A percentile compares a stretch with the other conserved stretches of the same genome.
Conservation (phyloP, 2,113 vertebrate species). For the Oryzias javanicus region DNA sequence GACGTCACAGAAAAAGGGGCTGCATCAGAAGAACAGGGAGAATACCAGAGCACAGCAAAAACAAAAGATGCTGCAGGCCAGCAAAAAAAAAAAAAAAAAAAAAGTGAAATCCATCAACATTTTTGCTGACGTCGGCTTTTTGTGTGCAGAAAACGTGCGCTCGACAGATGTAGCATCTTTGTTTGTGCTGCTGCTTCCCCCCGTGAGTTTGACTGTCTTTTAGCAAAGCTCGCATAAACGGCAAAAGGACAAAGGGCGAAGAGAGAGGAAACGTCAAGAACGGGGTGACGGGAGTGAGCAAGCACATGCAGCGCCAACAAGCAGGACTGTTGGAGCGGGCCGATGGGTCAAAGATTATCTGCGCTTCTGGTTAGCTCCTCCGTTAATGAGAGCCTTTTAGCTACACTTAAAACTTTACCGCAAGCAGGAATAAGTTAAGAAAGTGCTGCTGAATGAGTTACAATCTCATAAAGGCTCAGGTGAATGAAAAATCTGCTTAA, state of each 20-base stretch:
- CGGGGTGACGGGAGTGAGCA: conserved; percentile 24
- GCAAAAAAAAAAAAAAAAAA: conserved; percentile 11
- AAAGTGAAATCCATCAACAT: no score
- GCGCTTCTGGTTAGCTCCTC: conserved; percentile 33
- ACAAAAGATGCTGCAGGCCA: conserved; percentile 28
- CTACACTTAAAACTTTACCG: conserved; percentile 22
- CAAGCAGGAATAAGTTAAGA: conserved; percentile 27
- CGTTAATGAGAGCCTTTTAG: conserved; percentile 37
- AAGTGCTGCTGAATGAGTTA: conserved; percentile 6
- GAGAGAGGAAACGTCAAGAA: conserved; percentile 19
- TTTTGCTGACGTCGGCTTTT: conserved; percentile 5
- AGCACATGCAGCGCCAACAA: conserved; percentile 55
- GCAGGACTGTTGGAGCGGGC: conserved; percentile 56
- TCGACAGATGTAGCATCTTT: conserved; percentile 43
- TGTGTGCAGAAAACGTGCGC: conserved; percentile 2
- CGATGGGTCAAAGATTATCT: conserved; percentile 46
- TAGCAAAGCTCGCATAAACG: conserved; percentile 16
- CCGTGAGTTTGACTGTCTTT: conserved; percentile 35
- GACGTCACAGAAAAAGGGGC: background rate
- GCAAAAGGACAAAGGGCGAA: conserved; percentile 32
- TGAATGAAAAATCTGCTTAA: no score
- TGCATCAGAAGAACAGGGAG: background rate
- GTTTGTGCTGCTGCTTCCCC: conserved; percentile 46
- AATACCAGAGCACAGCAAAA: conserved; percentile 26
- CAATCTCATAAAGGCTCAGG: conserved; percentile 11